These are phyloP conservation scores for Drosophila setosimentum DNA, from an alignment of 2,888 invertebrate species.

Conservation along the genomic window DNA sequence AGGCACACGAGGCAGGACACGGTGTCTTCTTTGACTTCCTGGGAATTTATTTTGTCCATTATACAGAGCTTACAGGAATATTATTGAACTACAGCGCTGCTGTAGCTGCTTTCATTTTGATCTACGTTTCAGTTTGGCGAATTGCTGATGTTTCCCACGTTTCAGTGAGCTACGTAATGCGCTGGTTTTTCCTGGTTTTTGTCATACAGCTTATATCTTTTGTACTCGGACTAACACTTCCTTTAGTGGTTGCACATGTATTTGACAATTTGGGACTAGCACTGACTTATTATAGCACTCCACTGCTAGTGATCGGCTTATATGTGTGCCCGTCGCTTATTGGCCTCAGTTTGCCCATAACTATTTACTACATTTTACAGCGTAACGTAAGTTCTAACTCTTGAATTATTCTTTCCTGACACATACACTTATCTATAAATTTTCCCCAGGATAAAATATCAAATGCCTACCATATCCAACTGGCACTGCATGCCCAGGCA, in stretches of 20 bases:
- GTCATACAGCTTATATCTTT: slow-evolving; percentile 64
- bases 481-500: slow-evolving; percentile 81
- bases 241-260: slow-evolving; percentile 80
- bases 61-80: slow-evolving; percentile 86
- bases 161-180: slow-evolving; percentile 41
- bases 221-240: slow-evolving; percentile 76
- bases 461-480: slow-evolving; percentile 69
- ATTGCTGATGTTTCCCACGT: slow-evolving; percentile 65
- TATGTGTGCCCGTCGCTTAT: slow-evolving; percentile 82
- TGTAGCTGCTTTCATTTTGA: slow-evolving; percentile 75
- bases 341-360: slow-evolving; percentile 76
- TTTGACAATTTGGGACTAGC: slow-evolving; percentile 84
- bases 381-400: slow-evolving; percentile 64
- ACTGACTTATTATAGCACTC: slow-evolving; percentile 87
- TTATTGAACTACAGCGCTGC: slow-evolving; percentile 83
- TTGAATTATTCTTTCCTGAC: neutral
- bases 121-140: slow-evolving; percentile 71
- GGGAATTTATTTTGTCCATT: slow-evolving; percentile 89
- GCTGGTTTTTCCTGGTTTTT: slow-evolving; percentile 49
- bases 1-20: slow-evolving; percentile 84
- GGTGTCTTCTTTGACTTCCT: slow-evolving; percentile 91
- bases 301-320: slow-evolving; percentile 86
- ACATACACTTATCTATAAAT: slow-evolving; percentile 19
- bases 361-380: slow-evolving; percentile 72
- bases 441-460: slow-evolving; percentile 67